Base-by-base conservation (phyloP, 2,888 invertebrate genomes). In the Drosophila pullipes region DNA sequence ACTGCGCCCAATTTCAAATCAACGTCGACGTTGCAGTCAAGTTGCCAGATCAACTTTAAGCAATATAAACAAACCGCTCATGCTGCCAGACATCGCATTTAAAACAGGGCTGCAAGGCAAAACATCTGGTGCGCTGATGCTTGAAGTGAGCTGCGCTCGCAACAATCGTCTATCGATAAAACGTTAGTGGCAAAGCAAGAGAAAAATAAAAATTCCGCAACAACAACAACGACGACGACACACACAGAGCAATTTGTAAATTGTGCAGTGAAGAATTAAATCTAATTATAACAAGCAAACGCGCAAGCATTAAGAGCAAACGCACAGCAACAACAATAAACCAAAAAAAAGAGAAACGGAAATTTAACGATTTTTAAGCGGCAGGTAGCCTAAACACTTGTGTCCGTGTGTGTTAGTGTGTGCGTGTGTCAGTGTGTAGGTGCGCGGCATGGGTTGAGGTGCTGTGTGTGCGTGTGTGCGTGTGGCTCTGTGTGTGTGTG, bases 211-310 rank as follows among this genome's bases (percentile, higher is more conserved):
- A 81, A 74, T 80, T 81, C 85, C 80, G 81, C 74, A 78, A 72
- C 80, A 87, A 85, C 83, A 86, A 78, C 75, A 47, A 47, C 47
- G 47, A 47, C 47, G 47, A 25, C 47, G 47, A 70, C 74, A 76
- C 76, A 67, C 57, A 13, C 55, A n/a, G 37, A 55, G 25, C 47
- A 58, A 58, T 79, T 81, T 70, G 73, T 57, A 73, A 85, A 47
- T 47, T 16, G 83, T 85, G 83, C 75, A 81, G 86, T 83, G 81
- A 71, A 83, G 78, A 83, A 83, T 83, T 73, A 87, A 87, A 87
- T 85, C 85, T 87, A 85, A 85, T 85, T 87, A 85, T 85, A 87
- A 85, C 72, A 74, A 81, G 64, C 70, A 41, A 47, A 70, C 73
- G 83, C 69, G 67, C 69, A 69, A 82, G 75, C 76, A 81, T 71